phyloP scores from a whole-genome alignment of 2,888 invertebrate genomes.

The Agrotis exclamationis region DNA sequence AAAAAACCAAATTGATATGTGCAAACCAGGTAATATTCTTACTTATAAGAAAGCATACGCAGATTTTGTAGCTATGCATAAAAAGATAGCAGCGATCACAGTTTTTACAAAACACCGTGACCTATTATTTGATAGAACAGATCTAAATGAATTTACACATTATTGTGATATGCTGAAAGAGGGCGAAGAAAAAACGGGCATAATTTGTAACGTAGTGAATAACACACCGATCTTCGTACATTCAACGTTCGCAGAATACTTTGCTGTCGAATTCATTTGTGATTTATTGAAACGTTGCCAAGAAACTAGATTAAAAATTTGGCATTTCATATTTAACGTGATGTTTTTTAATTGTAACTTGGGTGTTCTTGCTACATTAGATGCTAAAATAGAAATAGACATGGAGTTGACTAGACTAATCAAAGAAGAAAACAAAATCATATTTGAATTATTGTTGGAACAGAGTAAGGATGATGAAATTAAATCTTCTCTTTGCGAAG shows the following conservation, averaged over 20 bases:
- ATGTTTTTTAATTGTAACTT: conserved; percentile 19
- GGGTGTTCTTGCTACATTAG: conserved; percentile 11
- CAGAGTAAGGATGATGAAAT: conserved; percentile 10
- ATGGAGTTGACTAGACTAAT: background rate
- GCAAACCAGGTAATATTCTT: conserved; percentile 33
- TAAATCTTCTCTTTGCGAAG: conserved; percentile 26
- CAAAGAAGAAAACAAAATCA: background rate
- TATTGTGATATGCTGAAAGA: conserved; percentile 10
- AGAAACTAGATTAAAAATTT: background rate
- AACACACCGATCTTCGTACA: conserved; percentile 25
- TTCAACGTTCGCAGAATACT: conserved; percentile 31
- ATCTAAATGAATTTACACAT: background rate
- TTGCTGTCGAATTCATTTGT: conserved; percentile 21
- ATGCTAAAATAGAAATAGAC: conserved; percentile 13
- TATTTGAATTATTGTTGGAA: conserved; percentile 1
- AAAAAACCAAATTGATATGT: conserved; percentile 40
- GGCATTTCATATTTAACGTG: conserved; percentile 18
- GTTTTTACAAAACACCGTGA: conserved; percentile 9
- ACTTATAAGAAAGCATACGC: conserved; percentile 10
- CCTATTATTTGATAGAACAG: conserved; percentile 4
- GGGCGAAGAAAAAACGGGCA: conserved; percentile 17
- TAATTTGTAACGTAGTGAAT: conserved; percentile 19
- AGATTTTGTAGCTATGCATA: conserved; percentile 18
- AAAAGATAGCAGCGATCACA: conserved; percentile 34
- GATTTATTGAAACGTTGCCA: conserved; percentile 8